A percentile compares a stretch with the other conserved stretches of the same genome.
These are phyloP conservation scores for Gonioctena quinquepunctata DNA, from an alignment of 1,140 invertebrate genomes.

Conservation along the genomic window DNA sequence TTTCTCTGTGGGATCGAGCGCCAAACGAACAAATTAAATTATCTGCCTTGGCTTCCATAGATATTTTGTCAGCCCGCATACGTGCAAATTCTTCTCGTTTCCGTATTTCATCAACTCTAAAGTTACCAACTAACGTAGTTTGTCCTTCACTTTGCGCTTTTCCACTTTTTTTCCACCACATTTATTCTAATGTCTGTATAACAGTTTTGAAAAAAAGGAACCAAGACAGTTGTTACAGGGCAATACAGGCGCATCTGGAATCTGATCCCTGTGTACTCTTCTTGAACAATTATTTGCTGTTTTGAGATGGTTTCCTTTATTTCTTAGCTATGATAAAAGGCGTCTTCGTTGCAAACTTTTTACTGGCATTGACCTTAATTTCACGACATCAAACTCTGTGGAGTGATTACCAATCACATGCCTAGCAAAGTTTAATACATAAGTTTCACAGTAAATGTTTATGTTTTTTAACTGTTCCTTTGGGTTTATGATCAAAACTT, in stretches of 20 bases:
- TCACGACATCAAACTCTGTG: conserved; percentile 5
- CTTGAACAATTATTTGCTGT: conserved; percentile 4
- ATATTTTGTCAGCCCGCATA: conserved; percentile 32
- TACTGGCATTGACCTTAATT: conserved; percentile 16
- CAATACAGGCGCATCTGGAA: background rate
- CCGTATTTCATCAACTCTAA: conserved; percentile 8
- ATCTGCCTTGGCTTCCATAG: conserved; percentile 40
- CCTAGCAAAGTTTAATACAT: no score
- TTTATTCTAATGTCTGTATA: background rate
- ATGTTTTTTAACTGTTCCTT: background rate
- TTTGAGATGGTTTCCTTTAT: conserved; percentile 23
- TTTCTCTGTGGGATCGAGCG: conserved; percentile 40
- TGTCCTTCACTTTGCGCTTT: background rate
- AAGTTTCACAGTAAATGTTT: background rate
- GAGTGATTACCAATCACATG: conserved; percentile 25
- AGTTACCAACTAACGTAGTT: background rate
- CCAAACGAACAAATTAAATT: conserved; percentile 45
- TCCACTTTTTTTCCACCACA: background rate
- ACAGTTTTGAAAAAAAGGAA: conserved; percentile 2
- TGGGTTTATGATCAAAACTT: background rate
- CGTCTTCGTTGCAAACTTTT: conserved; percentile 15
- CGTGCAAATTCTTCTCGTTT: background rate
- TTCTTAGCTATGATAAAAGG: conserved; percentile 18
- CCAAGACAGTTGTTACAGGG: conserved; percentile 6
- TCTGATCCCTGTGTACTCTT: background rate